Percentiles rank a stretch among this genome's conserved stretches.
Evolutionary conservation across 2,797 vertebrate species (phyloP).

Genomic region (Chloroceryle amazona): DNA sequence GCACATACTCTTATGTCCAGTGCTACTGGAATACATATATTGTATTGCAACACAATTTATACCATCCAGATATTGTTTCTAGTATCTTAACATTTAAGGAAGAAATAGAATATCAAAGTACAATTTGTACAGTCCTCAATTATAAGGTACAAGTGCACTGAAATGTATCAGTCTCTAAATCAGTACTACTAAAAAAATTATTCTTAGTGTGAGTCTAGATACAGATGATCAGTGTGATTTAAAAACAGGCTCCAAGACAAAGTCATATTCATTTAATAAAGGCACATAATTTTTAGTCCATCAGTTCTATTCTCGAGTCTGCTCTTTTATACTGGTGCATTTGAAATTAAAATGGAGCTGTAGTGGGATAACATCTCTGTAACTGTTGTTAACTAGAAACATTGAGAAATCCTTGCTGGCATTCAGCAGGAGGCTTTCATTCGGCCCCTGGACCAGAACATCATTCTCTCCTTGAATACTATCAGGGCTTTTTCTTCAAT

Average conservation of each 20-base stretch:
- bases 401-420: background rate
- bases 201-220: background rate
- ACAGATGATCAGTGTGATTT: background rate
- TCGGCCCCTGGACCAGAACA: background rate
- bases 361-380: background rate
- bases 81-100: background rate
- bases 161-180: background rate
- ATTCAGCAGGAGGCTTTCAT: constrained; percentile 10
- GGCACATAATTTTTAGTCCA: background rate
- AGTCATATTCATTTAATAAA: background rate
- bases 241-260: background rate
- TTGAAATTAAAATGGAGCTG: constrained; percentile 35
- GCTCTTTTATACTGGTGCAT: background rate
- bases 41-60: background rate
- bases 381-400: background rate
- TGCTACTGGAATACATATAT: background rate
- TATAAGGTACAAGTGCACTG: background rate
- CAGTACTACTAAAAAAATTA: background rate
- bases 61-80: background rate
- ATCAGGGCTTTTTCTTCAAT: background rate
- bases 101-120: background rate
- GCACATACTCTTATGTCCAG: background rate
- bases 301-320: background rate
- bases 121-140: background rate
- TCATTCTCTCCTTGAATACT: background rate